Percentiles rank a stretch among this genome's conserved stretches.
These are phyloP conservation scores for Lagorchestes hirsutus DNA, from an alignment of 2,797 vertebrate species.

Conservation along the genomic window DNA sequence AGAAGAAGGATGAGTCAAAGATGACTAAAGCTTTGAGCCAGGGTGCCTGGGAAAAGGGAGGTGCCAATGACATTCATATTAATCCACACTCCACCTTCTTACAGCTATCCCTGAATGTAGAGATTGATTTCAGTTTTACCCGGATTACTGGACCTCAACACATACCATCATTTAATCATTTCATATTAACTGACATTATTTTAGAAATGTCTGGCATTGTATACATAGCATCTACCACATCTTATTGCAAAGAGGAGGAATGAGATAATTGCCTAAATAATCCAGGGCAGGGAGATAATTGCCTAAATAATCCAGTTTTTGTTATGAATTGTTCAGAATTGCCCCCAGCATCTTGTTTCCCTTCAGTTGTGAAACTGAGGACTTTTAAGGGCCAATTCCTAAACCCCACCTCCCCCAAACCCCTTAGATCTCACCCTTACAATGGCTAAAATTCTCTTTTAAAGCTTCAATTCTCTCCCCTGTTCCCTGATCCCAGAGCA, in stretches of 20 bases:
- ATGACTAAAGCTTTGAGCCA: neutral
- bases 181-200: slow-evolving; percentile 10
- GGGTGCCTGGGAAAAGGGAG: neutral
- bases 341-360: neutral
- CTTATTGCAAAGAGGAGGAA: neutral
- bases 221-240: neutral
- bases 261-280: neutral
- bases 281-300: neutral
- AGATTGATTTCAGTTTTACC: slow-evolving; percentile 11
- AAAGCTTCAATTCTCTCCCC: neutral
- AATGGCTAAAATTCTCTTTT: neutral
- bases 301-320: neutral
- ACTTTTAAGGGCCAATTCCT: neutral
- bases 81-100: neutral
- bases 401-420: neutral
- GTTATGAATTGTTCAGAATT: neutral
- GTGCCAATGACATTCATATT: neutral
- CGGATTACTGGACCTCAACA: slow-evolving; percentile 19
- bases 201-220: slow-evolving; percentile 27
- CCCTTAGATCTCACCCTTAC: neutral
- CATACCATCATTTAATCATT: slow-evolving; percentile 26
- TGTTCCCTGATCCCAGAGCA: neutral
- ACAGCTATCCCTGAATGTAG: neutral
- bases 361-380: neutral
- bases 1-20: neutral